Conservation (phyloP, 2,888 invertebrate genomes). For the Tinea semifulvella region DNA sequence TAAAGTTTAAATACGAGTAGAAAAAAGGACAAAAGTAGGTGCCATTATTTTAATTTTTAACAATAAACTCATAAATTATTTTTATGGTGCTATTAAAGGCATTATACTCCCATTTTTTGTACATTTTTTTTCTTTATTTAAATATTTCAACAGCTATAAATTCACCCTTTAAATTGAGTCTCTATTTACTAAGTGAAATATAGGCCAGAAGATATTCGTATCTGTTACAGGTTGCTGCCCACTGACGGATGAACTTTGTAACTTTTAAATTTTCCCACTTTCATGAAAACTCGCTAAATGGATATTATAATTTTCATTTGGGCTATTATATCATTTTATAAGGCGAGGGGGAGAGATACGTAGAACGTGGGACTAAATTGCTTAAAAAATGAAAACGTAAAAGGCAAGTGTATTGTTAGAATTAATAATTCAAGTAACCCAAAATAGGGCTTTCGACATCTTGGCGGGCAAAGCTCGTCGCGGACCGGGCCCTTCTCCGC, state of each 20-base stretch:
- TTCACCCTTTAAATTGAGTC: constrained; percentile 41
- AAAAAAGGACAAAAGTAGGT: background rate
- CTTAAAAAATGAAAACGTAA: constrained; percentile 5
- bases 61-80: constrained; percentile 51
- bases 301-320: constrained; percentile 12
- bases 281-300: background rate
- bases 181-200: constrained; percentile 46
- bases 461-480: constrained; percentile 26
- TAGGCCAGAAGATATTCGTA: constrained; percentile 19
- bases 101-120: constrained; percentile 64
- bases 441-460: constrained; percentile 26
- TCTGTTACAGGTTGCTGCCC: no score
- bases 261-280: background rate
- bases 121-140: constrained; percentile 53
- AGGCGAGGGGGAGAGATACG: background rate
- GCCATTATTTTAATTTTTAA: constrained; percentile 49
- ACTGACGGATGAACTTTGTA: no score
- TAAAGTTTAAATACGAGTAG: background rate
- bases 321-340: background rate
- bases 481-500: constrained; percentile 26
- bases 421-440: constrained; percentile 31
- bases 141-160: constrained; percentile 38
- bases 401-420: constrained; percentile 17
- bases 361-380: background rate
- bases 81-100: constrained; percentile 65